A percentile compares a stretch with the other conserved stretches of the same genome.
phyloP scores from a whole-genome alignment of 2,888 invertebrate species.

The Ormia ochracea region DNA sequence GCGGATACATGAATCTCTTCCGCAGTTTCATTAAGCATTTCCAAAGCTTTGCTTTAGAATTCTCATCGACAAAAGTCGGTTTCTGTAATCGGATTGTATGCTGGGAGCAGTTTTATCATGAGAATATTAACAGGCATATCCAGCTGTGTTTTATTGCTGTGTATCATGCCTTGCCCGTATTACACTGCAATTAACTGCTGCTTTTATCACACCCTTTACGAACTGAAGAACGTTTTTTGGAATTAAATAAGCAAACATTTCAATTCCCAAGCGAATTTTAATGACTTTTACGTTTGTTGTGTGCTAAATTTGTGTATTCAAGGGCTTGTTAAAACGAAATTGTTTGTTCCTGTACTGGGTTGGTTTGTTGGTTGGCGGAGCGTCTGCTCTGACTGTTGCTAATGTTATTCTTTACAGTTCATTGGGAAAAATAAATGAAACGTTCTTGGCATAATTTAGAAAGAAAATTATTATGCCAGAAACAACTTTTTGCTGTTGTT shows the following conservation, averaged over 20 bases:
- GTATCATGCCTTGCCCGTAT: no score
- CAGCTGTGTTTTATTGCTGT: no score
- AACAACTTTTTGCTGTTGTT: constrained; percentile 31
- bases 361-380: background rate
- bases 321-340: constrained; percentile 8
- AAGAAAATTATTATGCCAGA: constrained; percentile 61
- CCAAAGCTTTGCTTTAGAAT: no score
- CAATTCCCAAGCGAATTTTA: constrained; percentile 57
- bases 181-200: constrained; percentile 10
- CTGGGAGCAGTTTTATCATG: no score
- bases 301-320: background rate
- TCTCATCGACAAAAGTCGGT: no score
- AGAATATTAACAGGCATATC: no score
- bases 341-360: constrained; percentile 26
- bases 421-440: constrained; percentile 66
- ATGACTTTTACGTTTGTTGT: constrained; percentile 52
- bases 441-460: constrained; percentile 64
- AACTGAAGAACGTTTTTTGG: constrained; percentile 6
- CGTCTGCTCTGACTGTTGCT: constrained; percentile 36
- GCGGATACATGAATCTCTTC: no score
- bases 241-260: constrained; percentile 55
- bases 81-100: no score
- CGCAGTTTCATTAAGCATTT: no score
- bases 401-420: constrained; percentile 57
- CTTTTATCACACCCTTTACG: background rate